Percentiles rank a stretch among this genome's conserved stretches.
Evolutionary conservation across 2,113 vertebrate genomes (phyloP).

Genomic region (Progne subis): DNA sequence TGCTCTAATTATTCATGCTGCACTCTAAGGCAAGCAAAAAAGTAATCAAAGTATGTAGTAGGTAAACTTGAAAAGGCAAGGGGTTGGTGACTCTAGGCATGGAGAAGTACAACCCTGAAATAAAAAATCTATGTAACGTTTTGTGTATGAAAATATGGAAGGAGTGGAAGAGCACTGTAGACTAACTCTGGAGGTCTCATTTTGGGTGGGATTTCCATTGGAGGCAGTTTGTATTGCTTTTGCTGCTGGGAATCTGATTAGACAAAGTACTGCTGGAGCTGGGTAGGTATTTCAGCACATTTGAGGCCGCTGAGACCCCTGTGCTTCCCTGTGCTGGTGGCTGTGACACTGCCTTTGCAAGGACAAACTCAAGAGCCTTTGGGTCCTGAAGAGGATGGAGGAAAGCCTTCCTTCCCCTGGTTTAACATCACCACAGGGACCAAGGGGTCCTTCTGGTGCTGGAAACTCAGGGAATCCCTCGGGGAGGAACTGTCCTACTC

Average conservation of each 20-base stretch:
- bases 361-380: background rate
- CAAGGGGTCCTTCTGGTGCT: background rate
- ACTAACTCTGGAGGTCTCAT: background rate
- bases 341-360: background rate
- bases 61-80: background rate
- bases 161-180: background rate
- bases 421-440: background rate
- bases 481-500: background rate
- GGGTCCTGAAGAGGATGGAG: background rate
- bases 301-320: accelerated
- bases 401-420: background rate
- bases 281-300: background rate
- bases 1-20: constrained; percentile 9
- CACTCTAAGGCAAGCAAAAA: background rate
- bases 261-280: background rate
- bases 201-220: background rate
- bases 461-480: background rate
- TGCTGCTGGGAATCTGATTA: background rate
- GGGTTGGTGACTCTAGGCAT: background rate
- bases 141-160: background rate
- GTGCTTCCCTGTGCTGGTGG: background rate
- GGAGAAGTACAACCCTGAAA: background rate
- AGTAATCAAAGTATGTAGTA: background rate
- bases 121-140: background rate
- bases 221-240: background rate